Evolutionary conservation across 2,888 invertebrate species (phyloP).

Genomic region (Agrochola litura): DNA sequence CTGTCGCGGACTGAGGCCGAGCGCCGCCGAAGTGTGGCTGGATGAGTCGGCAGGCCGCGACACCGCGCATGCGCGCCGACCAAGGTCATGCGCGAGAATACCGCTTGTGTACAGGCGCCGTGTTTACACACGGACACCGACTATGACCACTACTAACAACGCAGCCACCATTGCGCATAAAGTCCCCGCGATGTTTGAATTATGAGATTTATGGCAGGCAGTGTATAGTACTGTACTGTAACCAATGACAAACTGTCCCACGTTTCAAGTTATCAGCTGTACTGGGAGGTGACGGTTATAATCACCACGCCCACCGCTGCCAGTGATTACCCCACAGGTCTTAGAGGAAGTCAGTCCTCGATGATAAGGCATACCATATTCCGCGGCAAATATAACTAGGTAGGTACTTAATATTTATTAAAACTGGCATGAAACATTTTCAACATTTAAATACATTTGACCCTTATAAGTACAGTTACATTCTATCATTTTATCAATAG

Average conservation of each 20-base stretch:
- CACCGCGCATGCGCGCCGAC: conserved; percentile 79
- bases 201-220: conserved; percentile 56
- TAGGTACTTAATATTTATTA: not conserved
- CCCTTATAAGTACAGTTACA: not conserved
- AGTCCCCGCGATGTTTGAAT: conserved; percentile 56
- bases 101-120: conserved; percentile 69
- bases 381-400: not conserved
- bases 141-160: conserved; percentile 61
- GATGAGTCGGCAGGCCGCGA: conserved; percentile 71
- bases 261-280: conserved; percentile 58
- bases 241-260: conserved; percentile 16
- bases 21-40: conserved; percentile 74
- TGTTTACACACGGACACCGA: conserved; percentile 64
- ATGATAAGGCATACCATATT: conserved; percentile 26
- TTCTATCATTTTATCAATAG: not conserved
- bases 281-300: conserved; percentile 51
- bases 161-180: conserved; percentile 65
- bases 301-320: conserved; percentile 58
- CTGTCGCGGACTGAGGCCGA: conserved; percentile 80
- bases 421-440: conserved; percentile 1
- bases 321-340: conserved; percentile 42
- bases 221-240: conserved; percentile 45
- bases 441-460: not conserved
- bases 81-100: conserved; percentile 84
- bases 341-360: conserved; percentile 35